Percentiles rank a stretch among this genome's conserved stretches.
Evolutionary conservation across 2,797 vertebrate species (phyloP).

Genomic region (Harpagifer antarcticus): DNA sequence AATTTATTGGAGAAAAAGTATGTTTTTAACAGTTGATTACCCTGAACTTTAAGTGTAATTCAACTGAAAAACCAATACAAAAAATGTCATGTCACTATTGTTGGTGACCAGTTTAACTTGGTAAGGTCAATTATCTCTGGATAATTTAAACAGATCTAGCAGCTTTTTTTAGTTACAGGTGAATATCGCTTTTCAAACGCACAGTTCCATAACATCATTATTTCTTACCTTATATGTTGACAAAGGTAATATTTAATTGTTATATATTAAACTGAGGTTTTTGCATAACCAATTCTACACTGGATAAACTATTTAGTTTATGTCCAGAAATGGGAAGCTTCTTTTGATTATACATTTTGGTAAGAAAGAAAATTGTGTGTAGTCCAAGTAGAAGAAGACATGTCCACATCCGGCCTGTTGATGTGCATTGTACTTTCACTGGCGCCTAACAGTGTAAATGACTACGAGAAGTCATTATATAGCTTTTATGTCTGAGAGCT

Average conservation of each 20-base stretch:
- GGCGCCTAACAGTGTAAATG: conserved; percentile 39
- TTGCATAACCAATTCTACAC: neutral
- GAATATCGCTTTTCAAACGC: no score
- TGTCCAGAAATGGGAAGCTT: neutral
- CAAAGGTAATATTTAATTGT: neutral
- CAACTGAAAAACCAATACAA: neutral
- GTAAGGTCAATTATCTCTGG: neutral
- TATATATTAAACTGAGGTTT: neutral
- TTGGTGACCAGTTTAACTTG: neutral
- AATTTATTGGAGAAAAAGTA: no score
- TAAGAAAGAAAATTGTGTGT: conserved; percentile 20
- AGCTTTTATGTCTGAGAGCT: conserved; percentile 49
- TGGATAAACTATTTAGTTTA: neutral
- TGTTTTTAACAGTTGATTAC: no score
- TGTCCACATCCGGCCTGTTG: conserved; percentile 28
- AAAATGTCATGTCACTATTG: neutral
- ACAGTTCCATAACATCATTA: no score
- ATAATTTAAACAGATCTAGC: no score
- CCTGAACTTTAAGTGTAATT: no score
- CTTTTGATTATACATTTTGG: conserved; percentile 1
- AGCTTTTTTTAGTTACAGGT: no score
- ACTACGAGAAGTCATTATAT: conserved; percentile 47
- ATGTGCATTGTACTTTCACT: conserved; percentile 31
- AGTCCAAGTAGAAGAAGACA: conserved; percentile 14
- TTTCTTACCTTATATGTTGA: no score